Base-by-base conservation (phyloP, 2,113 vertebrate species). In the Ondatra zibethicus region DNA sequence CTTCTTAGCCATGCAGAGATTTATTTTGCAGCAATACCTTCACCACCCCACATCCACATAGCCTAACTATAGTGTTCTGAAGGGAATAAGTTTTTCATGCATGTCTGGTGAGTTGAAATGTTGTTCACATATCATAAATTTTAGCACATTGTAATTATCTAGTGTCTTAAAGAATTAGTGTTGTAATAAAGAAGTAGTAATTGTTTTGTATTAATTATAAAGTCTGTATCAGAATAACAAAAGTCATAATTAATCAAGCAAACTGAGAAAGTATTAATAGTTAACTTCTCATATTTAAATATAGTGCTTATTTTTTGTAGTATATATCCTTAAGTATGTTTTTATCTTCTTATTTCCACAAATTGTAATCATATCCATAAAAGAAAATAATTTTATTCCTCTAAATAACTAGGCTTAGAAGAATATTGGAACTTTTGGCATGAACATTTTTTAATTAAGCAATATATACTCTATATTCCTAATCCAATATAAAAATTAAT, bases 161-260 rank as follows among this genome's bases (percentile, higher is more conserved):
- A 36, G 52, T 97, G 39, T 93, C 89, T 90, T 92, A 88, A 94
- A 94, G 70, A 88, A 73, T 95, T 92, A 92, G 21, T 94, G 21
- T 65, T 70, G 4, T 90, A 88, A 92, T 96, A 90, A 92, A 94
- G 61, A 66, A 55, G 17, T 61, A 66, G 27, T 77, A 50, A 91
- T 90, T 72, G 93, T 88, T 92, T 94, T 73, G 47, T 84, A 17
- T 88, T 89, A 78, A 45, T 91, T 47, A 58, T 87, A 68, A 68
- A 89, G n/a, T 82, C 42, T n/a, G 6, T 66, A 73, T 63, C 80
- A 87, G 6, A 52, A 31, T 31, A 39, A 14, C 5, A 4, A 68
- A 70, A 87, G 61, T 42, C 75, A 13, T 89, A 81, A 78, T 29
- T 88, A 70, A 9, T 52, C 11, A 65, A 84, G 27, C 55, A 80